Evolutionary conservation across 2,888 invertebrate genomes (phyloP).

Genomic region (Lathronympha strigana): DNA sequence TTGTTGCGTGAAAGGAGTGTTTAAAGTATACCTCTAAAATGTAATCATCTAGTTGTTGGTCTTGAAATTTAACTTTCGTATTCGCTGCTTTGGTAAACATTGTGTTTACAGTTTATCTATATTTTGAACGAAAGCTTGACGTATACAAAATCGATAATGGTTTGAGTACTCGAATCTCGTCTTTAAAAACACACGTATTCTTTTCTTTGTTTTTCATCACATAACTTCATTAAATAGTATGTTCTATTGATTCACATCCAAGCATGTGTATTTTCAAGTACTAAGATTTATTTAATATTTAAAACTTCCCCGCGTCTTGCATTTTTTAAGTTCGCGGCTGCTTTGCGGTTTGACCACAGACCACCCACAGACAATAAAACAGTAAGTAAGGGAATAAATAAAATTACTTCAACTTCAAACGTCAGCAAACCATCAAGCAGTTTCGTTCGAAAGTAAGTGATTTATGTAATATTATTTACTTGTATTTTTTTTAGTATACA

Average conservation of each 20-base stretch:
- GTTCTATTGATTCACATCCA: not conserved
- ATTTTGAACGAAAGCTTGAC: not conserved
- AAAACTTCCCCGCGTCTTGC: not conserved
- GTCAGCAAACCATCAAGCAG: not conserved
- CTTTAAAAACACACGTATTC: not conserved
- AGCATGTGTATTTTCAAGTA: not conserved
- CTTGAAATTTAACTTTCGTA: conserved; percentile 76
- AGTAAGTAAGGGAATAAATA: not conserved
- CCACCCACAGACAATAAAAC: not conserved
- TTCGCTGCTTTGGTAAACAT: conserved; percentile 63
- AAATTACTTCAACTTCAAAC: not conserved
- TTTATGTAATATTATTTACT: too few species aligned
- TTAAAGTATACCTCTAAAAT: conserved; percentile 67
- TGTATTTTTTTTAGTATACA: too few species aligned
- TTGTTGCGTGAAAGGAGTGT: not conserved
- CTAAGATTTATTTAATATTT: not conserved
- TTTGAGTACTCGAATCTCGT: conserved; percentile 7
- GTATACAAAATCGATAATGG: conserved; percentile 35
- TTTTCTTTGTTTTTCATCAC: not conserved
- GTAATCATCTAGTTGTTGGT: conserved; percentile 76
- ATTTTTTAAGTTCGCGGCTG: conserved; percentile 25
- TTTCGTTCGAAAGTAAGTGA: conserved; percentile 8
- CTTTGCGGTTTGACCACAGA: not conserved
- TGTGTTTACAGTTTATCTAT: conserved; percentile 27
- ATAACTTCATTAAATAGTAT: not conserved